Conservation (phyloP, 2,888 invertebrate species). For the Plusia festucae region DNA sequence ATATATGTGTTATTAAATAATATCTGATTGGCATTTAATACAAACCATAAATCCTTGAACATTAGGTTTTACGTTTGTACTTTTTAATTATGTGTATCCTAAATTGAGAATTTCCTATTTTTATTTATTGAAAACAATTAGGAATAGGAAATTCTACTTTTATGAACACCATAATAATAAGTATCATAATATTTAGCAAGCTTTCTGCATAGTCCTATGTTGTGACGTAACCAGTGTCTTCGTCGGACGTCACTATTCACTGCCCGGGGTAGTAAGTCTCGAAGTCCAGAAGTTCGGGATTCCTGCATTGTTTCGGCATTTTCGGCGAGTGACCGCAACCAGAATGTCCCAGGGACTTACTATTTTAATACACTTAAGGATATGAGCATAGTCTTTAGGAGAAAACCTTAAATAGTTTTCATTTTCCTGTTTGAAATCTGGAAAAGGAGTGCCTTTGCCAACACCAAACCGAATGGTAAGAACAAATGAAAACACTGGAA, state of each 20-base stretch:
- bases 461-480: no score
- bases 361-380: constrained; percentile 11
- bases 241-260: neutral
- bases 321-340: constrained; percentile 30
- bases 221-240: constrained; percentile 5
- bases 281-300: constrained; percentile 32
- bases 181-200: neutral
- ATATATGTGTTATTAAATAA: no score
- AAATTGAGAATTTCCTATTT: no score
- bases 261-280: constrained; percentile 23
- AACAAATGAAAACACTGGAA: no score
- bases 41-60: no score
- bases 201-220: neutral
- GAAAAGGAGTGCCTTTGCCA: neutral
- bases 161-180: no score
- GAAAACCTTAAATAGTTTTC: neutral
- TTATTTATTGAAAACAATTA: no score
- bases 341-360: constrained; percentile 24
- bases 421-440: neutral
- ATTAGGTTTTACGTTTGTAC: no score
- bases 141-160: no score
- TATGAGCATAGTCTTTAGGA: neutral
- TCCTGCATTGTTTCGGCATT: constrained; percentile 30
- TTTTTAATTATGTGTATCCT: no score
- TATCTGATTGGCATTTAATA: no score